phyloP scores from a whole-genome alignment of 2,888 invertebrate genomes.

The Oxycera nigricornis region DNA sequence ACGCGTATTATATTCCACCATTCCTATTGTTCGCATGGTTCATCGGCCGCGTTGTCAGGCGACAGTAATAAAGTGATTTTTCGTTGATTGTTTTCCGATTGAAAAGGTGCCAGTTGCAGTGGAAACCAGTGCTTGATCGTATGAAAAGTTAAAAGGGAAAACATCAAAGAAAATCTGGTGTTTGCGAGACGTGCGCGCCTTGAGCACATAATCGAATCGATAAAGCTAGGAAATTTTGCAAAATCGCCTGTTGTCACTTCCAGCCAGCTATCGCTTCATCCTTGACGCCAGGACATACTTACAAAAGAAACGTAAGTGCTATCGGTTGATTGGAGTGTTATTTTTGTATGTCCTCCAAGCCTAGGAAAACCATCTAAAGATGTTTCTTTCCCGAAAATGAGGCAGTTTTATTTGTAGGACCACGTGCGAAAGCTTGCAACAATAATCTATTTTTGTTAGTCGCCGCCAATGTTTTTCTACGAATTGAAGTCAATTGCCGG shows the following conservation, averaged over 20 bases:
- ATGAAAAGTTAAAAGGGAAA: neutral
- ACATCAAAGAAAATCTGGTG: neutral
- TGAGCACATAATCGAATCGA: slow-evolving; percentile 24
- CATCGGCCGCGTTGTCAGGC: no score
- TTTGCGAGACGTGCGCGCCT: slow-evolving; percentile 22
- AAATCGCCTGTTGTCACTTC: neutral
- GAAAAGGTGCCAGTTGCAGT: neutral
- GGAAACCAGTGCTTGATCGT: neutral
- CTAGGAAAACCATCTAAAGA: neutral
- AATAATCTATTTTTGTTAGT: neutral
- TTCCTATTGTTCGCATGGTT: neutral
- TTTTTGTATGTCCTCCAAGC: neutral
- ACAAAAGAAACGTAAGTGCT: slow-evolving; percentile 10
- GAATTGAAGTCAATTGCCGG: neutral
- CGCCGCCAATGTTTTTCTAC: neutral
- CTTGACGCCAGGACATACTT: slow-evolving; percentile 13
- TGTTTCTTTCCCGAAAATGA: neutral
- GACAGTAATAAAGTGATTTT: no score
- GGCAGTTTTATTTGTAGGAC: no score
- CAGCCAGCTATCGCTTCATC: slow-evolving; percentile 4
- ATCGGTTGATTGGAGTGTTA: neutral
- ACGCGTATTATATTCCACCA: neutral
- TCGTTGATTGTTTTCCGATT: neutral
- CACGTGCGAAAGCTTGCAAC: neutral
- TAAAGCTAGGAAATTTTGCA: slow-evolving; percentile 30